Conservation (phyloP, 2,797 vertebrate species). For the Chelidonichthys spinosus region DNA sequence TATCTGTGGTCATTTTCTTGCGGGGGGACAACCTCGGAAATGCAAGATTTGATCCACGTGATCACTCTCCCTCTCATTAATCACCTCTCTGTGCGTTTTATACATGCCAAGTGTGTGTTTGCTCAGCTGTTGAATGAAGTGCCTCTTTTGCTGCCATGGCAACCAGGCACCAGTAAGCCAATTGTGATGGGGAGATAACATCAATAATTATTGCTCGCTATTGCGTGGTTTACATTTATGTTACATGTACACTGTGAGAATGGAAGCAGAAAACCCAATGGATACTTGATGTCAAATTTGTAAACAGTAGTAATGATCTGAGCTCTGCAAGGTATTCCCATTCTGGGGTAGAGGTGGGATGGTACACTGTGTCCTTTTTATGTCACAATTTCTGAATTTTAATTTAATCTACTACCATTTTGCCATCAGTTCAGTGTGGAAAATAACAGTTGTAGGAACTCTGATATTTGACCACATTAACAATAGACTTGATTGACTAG, state of each 20-base stretch:
- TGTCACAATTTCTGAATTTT: background rate
- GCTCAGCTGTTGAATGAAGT: conserved; percentile 22
- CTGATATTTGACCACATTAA: background rate
- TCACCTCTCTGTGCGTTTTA: conserved; percentile 22
- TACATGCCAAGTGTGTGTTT: conserved; percentile 29
- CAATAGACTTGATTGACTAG: background rate
- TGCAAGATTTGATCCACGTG: conserved; percentile 2
- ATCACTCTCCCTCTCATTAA: conserved; percentile 2
- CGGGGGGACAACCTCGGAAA: conserved; percentile 38
- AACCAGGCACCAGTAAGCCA: conserved; percentile 52
- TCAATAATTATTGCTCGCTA: conserved; percentile 34
- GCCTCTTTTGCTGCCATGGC: conserved; percentile 62
- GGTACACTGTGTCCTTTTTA: background rate
- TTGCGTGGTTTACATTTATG: conserved; percentile 23
- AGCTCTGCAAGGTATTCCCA: conserved; percentile 11
- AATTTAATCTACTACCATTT: background rate
- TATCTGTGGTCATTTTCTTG: conserved; percentile 36
- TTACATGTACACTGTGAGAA: conserved; percentile 3
- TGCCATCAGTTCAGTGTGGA: background rate
- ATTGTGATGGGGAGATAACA: conserved; percentile 40
- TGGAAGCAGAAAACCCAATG: background rate
- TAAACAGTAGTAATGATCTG: conserved; percentile 12
- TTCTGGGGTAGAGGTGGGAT: background rate
- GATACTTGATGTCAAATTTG: conserved; percentile 14
- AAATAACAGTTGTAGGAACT: background rate